phyloP scores from a whole-genome alignment of 2,888 invertebrate genomes.

The Dysmachus trigonus region DNA sequence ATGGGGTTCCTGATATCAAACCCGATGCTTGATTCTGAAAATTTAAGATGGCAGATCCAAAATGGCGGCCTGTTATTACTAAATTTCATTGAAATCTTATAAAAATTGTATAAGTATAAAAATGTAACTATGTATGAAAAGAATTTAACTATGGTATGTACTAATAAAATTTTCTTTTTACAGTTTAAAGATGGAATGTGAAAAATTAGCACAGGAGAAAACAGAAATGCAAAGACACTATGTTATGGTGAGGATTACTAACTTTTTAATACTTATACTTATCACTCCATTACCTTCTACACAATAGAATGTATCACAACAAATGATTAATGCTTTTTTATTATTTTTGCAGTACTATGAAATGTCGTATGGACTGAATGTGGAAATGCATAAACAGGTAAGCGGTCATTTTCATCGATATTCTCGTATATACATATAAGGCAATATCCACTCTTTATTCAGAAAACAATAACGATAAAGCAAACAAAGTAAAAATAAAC shows the following conservation, averaged over 20 bases:
- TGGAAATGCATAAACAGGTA: constrained; percentile 98
- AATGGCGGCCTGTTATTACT: no score
- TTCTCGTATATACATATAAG: no score
- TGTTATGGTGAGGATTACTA: constrained; percentile 77
- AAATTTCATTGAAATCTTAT: no score
- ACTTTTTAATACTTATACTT: not conserved
- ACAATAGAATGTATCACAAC: no score
- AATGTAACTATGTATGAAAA: no score
- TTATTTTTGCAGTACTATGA: constrained; percentile 92
- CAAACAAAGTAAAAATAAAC: no score
- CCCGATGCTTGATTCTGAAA: no score
- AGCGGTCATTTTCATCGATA: constrained; percentile 51
- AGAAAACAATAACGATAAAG: no score
- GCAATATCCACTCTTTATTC: no score
- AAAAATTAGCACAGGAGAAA: constrained; percentile 86
- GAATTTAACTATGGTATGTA: not conserved
- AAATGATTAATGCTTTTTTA: constrained; percentile 44
- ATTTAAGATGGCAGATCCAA: no score
- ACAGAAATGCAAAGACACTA: constrained; percentile 89
- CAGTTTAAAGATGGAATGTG: constrained; percentile 85
- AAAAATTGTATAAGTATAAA: no score
- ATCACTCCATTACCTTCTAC: constrained; percentile 18
- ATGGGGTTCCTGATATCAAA: no score
- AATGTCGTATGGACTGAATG: constrained; percentile 97
- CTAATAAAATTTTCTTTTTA: not conserved